Evolutionary conservation across 2,797 vertebrate species (phyloP), one percentile per base, ranked within the genome.

Genomic region (Dermochelys coriacea): DNA sequence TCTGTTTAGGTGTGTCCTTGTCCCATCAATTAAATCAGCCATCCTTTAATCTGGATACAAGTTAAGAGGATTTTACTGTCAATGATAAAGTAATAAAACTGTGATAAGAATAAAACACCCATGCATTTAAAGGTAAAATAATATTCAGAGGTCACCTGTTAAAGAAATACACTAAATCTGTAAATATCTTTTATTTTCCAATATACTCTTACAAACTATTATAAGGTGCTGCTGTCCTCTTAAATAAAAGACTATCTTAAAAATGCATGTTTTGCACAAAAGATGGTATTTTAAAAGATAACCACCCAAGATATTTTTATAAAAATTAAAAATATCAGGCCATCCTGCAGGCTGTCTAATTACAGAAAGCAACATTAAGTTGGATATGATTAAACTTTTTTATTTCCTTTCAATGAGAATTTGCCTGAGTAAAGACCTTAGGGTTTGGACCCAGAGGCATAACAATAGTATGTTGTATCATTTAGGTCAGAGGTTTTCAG

Each of bases 321-420:
- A 29, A 49, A 77, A 89, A 68, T 88, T 49, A 86, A n/a, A 81
- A 19, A 2, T 52, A 25, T 54, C 82, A 87, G 19, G 88, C 51
- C 78, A 2, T 1, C 2, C 5, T 23, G 0, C 75, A 57, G 91
- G 90, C 12, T 31, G 27, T 0, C 41, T 41, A 3, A 54, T 5
- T 49, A 10, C 50, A 82, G 52, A 59, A 11, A 23, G 0, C 0
- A 7, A 52, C 0, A 0, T 5, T 5, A 0, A 3, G 57, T 0
- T 45, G 27, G 0, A 18, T 29, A 1, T 14, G 49, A 23, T 71
- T 34, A 23, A 0, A 1, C 49, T 77, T 6, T 77, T 6, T 49
- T 52, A 55, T 25, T 54, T 23, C 54, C 21, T n/a, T 19, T 68
- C n/a, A n/a, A 11, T 11, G 5, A 37, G n/a, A 68, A 37, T 37